Base-by-base conservation (phyloP, 1,140 invertebrate species). In the Octopus sinensis region DNA sequence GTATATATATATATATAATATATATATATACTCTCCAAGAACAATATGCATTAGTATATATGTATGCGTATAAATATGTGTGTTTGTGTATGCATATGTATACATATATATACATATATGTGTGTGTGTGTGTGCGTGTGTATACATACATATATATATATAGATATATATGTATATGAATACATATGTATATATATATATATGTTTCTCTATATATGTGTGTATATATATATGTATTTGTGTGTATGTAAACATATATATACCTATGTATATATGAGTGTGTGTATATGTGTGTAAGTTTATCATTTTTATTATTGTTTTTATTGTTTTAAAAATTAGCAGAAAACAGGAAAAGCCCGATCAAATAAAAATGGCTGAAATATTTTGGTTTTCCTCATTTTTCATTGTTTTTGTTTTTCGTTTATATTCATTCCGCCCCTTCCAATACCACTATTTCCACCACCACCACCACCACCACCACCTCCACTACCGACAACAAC, bases 131-230 rank as follows among this genome's bases (percentile, higher is more conserved):
- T n/a, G n/a, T n/a, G n/a, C n/a, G n/a, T n/a, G n/a, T n/a, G n/a
- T n/a, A n/a, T n/a, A n/a, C n/a, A n/a, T n/a, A n/a, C n/a, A n/a
- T 62, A 62, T 62, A 62, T 62, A 62, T 62, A 62, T 62, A 62
- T 62, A 62, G 0, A 3, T 62, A 3, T 62, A 62, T 3, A 3
- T 62, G 3, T 62, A 62, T 62, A 62, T 62, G 3, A 2, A 62
- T 62, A 62, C 3, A 62, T 62, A 62, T 62, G 3, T 62, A 3
- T 62, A 62, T 62, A 3, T 62, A 3, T 62, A 3, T 62, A 62
- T 62, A 3, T 62, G 3, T 62, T 2, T 17, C 1, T 3, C 1
- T 62, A 62, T 3, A 62, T 62, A 62, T 62, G 17, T 62, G 3
- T 62, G 3, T 62, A 62, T 1, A 62, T 62, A 62, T 62, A 62